Conservation (phyloP, 2,888 invertebrate genomes). For the Caradrina clavipalpis region DNA sequence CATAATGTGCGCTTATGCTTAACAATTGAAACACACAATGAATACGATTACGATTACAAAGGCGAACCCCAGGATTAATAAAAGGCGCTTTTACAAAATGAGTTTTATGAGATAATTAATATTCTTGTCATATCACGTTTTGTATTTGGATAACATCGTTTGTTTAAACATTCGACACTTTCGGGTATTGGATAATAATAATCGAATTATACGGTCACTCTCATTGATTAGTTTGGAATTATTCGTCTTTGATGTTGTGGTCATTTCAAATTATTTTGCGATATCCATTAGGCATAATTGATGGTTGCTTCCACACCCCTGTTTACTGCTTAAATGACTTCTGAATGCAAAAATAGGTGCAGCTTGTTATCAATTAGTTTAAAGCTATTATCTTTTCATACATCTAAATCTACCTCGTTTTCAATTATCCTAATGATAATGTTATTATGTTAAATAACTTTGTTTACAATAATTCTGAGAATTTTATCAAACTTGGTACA, state of each 20-base stretch:
- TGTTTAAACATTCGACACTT: conserved; percentile 29
- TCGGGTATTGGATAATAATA: conserved; percentile 15
- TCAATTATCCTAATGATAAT: conserved; percentile 39
- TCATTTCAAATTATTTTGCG: conserved; percentile 16
- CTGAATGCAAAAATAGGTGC: conserved; percentile 45
- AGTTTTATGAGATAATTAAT: conserved; percentile 36
- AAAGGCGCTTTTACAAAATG: conserved; percentile 33
- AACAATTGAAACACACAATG: conserved; percentile 39
- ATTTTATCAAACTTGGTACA: conserved; percentile 27
- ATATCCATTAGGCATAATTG: conserved; percentile 39
- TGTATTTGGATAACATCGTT: conserved; percentile 10
- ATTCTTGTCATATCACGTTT: conserved; percentile 47
- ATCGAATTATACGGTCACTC: conserved; percentile 49
- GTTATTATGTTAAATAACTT: conserved; percentile 4
- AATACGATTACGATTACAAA: conserved; percentile 43
- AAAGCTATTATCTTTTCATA: conserved; percentile 24
- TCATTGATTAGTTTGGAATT: conserved; percentile 49
- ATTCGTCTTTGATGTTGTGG: conserved; percentile 36
- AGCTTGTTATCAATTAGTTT: conserved; percentile 32
- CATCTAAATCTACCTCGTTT: conserved; percentile 22
- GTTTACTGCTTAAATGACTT: conserved; percentile 27
- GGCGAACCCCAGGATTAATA: conserved; percentile 17
- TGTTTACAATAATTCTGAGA: conserved; percentile 5
- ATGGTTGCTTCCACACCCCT: conserved; percentile 34
- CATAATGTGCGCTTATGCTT: conserved; percentile 35